phyloP scores from a whole-genome alignment of 2,888 invertebrate species.

The Linnaemya tessellans region DNA sequence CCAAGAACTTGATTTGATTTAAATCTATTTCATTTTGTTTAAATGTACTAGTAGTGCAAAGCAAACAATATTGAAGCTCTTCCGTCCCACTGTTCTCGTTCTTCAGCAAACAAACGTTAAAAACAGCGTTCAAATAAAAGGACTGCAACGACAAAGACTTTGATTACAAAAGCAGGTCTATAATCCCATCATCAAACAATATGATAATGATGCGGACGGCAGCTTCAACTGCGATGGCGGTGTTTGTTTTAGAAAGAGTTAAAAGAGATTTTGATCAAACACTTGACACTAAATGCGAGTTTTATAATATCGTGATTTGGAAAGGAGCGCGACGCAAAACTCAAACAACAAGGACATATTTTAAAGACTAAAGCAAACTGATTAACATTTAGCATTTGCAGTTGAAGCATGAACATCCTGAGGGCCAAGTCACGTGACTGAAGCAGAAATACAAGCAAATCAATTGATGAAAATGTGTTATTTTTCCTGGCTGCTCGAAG shows the following conservation, averaged over 20 bases:
- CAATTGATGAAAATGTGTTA: not conserved
- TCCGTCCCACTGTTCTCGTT: not conserved
- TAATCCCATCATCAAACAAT: slow-evolving; percentile 59
- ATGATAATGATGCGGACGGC: slow-evolving; percentile 56
- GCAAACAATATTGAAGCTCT: not conserved
- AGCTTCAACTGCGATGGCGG: not conserved
- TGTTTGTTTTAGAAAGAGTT: slow-evolving; percentile 28
- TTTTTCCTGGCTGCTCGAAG: not conserved
- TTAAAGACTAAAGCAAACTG: slow-evolving; percentile 1
- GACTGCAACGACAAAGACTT: slow-evolving; percentile 11
- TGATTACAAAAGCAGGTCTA: slow-evolving; percentile 44
- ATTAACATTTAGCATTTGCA: slow-evolving; percentile 34
- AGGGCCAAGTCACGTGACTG: slow-evolving; percentile 24
- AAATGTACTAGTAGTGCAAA: no score
- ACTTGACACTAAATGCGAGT: slow-evolving; percentile 37
- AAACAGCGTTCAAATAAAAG: slow-evolving; percentile 26
- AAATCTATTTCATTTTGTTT: no score
- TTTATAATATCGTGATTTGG: slow-evolving; percentile 28
- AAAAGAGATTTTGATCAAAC: slow-evolving; percentile 55
- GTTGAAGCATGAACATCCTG: not conserved
- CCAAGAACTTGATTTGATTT: no score
- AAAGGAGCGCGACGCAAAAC: slow-evolving; percentile 13
- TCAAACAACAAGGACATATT: slow-evolving; percentile 7
- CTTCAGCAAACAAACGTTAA: slow-evolving; percentile 29
- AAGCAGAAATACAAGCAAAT: not conserved